A percentile compares a stretch with the other conserved stretches of the same genome.
Conservation (phyloP, 2,797 vertebrate genomes). For the Eulemur albifrons region DNA sequence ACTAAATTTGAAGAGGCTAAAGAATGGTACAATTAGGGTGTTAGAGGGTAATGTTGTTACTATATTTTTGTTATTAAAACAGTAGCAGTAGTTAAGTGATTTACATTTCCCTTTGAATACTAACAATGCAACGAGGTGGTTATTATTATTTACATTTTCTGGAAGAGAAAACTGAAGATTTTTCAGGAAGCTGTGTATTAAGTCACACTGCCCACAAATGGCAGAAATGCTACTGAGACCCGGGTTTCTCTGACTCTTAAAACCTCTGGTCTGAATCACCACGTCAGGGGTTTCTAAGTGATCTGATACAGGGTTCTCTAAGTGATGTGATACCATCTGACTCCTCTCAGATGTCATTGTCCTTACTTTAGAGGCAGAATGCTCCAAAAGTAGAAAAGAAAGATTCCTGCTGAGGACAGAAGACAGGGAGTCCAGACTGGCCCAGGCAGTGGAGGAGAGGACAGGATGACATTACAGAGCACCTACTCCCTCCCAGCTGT, state of each 20-base stretch:
- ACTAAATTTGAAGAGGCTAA: background rate
- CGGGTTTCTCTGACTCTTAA: background rate
- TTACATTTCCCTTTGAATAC: background rate
- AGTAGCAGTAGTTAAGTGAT: background rate
- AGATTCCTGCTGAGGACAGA: background rate
- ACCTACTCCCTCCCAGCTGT: fast-evolving
- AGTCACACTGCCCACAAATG: background rate
- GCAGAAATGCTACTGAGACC: background rate
- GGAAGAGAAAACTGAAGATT: background rate
- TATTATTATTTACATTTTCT: background rate
- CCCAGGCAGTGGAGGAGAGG: background rate
- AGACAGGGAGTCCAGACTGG: background rate
- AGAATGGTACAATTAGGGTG: background rate
- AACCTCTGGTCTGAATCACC: background rate
- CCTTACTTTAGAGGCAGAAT: background rate
- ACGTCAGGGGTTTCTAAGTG: background rate
- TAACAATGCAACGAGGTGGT: background rate
- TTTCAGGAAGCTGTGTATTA: background rate
- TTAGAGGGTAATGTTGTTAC: background rate
- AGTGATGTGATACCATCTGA: background rate
- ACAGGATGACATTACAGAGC: background rate
- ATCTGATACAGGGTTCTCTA: background rate
- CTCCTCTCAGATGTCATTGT: background rate
- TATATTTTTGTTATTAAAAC: background rate
- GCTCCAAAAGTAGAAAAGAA: background rate